Conservation (phyloP, 2,113 vertebrate species). For the Zeus faber region DNA sequence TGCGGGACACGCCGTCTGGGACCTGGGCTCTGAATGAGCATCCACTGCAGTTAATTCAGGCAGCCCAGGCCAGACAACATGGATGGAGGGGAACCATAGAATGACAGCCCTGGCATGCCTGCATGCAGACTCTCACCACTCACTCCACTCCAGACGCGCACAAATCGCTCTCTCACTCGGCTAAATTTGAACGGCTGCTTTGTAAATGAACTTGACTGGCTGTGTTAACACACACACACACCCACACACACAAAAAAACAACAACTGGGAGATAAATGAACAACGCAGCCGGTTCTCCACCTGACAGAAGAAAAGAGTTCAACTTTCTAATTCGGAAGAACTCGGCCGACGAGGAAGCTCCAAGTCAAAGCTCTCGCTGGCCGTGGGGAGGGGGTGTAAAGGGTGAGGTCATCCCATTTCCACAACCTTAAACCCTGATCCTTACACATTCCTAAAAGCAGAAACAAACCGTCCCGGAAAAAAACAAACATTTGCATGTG, state of each 20-base stretch:
- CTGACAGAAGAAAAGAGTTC: slow-evolving; percentile 12
- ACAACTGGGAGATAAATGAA: too few species aligned
- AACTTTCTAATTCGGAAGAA: not conserved
- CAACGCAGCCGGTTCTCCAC: too few species aligned
- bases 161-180: too few species aligned
- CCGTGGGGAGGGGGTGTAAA: not conserved
- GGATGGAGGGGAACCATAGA: slow-evolving; percentile 50
- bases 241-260: too few species aligned
- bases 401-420: slow-evolving; percentile 54
- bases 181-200: too few species aligned
- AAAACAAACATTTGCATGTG: slow-evolving; percentile 51
- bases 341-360: slow-evolving; percentile 6
- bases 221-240: too few species aligned
- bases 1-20: slow-evolving; percentile 47
- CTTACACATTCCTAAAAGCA: slow-evolving; percentile 36
- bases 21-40: slow-evolving; percentile 65
- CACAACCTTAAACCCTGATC: slow-evolving; percentile 48
- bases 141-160: too few species aligned
- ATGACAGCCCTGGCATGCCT: slow-evolving; percentile 42
- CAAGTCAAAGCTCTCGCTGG: slow-evolving; percentile 8
- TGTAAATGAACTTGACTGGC: too few species aligned
- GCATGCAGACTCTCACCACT: too few species aligned
- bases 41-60: slow-evolving; percentile 59
- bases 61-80: slow-evolving; percentile 59
- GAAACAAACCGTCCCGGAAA: slow-evolving; percentile 47